Conservation (phyloP, 1,140 invertebrate species). For the Holcopasites calliopsidis region DNA sequence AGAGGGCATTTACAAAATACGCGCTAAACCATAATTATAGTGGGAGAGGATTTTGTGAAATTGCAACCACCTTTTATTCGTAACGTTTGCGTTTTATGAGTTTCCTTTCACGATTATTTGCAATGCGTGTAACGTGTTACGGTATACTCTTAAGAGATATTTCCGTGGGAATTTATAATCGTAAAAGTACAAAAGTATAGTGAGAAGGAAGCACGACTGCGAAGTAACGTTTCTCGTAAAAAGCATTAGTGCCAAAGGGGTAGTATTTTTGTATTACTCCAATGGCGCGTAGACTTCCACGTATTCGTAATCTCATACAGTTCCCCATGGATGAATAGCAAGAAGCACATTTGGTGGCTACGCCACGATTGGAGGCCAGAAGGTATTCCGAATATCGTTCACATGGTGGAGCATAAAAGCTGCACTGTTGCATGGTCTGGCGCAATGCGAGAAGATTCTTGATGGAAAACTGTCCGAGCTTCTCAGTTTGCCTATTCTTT, state of each 20-base stretch:
- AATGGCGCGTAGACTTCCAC: background rate
- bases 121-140: too few species aligned
- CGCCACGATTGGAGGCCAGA: conserved; percentile 16
- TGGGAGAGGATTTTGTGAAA: background rate
- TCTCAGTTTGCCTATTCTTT: too few species aligned
- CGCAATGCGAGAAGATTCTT: background rate
- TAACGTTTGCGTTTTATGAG: too few species aligned
- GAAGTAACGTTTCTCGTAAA: conserved; percentile 23
- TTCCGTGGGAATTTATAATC: too few species aligned
- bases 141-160: too few species aligned
- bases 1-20: background rate
- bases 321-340: conserved; percentile 34
- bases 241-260: conserved; percentile 14
- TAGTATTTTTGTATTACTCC: conserved; percentile 16
- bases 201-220: background rate
- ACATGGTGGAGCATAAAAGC: conserved; percentile 16
- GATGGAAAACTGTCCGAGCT: background rate
- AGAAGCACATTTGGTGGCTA: conserved; percentile 23
- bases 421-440: background rate
- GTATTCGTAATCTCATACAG: conserved; percentile 30
- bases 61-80: background rate
- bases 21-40: background rate
- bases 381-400: conserved; percentile 24
- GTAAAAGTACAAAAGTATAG: too few species aligned
- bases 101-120: background rate